Percentiles rank a stretch among this genome's conserved stretches.
phyloP scores from a whole-genome alignment of 2,888 invertebrate genomes.

The Tinea pellionella region DNA sequence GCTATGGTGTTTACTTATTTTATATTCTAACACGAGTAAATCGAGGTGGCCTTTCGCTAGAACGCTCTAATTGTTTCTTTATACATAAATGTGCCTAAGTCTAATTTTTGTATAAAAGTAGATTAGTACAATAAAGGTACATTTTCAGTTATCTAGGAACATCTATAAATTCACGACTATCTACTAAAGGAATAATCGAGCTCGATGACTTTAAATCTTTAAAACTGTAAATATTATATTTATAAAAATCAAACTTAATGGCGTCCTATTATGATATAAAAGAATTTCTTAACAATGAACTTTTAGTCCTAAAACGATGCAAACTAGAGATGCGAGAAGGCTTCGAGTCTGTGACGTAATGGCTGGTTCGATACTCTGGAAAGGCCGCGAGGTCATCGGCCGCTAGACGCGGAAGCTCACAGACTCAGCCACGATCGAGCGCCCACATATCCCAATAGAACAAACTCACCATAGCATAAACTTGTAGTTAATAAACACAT shows the following conservation, averaged over 20 bases:
- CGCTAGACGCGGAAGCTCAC: conserved; percentile 61
- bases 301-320: not conserved
- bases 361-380: conserved; percentile 47
- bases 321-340: conserved; percentile 1
- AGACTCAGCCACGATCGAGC: conserved; percentile 39
- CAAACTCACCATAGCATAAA: not conserved
- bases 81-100: not conserved
- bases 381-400: conserved; percentile 57
- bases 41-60: conserved; percentile 15
- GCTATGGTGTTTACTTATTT: conserved; percentile 50
- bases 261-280: too few relatives aligned
- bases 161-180: not conserved
- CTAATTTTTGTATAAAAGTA: not conserved
- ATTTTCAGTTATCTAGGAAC: not conserved
- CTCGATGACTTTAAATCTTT: too few relatives aligned
- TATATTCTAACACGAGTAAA: conserved; percentile 10
- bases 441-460: conserved; percentile 7
- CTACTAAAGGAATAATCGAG: not conserved
- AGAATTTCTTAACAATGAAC: too few relatives aligned
- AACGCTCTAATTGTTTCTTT: conserved; percentile 12
- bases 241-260: too few relatives aligned
- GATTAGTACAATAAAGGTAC: not conserved
- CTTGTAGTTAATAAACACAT: not conserved
- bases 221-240: too few relatives aligned
- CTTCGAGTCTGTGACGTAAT: conserved; percentile 44